Conservation (phyloP, 2,888 invertebrate genomes). For the Electrophaes corylata region DNA sequence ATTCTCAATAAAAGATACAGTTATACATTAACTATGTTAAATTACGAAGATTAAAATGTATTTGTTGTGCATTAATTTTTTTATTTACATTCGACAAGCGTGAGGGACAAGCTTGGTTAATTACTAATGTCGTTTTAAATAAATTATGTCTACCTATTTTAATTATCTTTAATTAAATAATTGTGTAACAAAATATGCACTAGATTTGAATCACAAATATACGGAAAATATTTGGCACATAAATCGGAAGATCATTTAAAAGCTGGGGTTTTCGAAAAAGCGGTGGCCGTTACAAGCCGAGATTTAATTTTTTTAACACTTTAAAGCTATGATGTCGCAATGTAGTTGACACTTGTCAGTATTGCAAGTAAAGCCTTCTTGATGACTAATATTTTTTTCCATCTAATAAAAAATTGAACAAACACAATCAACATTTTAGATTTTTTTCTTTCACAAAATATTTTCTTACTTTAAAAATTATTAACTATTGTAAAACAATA, state of each 20-base stretch:
- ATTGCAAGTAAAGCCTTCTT: too few relatives aligned
- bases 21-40: slow-evolving; percentile 69
- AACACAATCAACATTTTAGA: too few relatives aligned
- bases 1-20: slow-evolving; percentile 75
- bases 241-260: slow-evolving; percentile 45
- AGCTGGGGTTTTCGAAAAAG: slow-evolving; percentile 1
- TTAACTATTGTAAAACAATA: too few relatives aligned
- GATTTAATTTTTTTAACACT: too few relatives aligned
- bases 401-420: too few relatives aligned
- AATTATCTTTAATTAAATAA: slow-evolving; percentile 38
- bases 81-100: slow-evolving; percentile 78
- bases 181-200: slow-evolving; percentile 39
- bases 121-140: slow-evolving; percentile 30
- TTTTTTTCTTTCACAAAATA: too few relatives aligned
- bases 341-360: neutral
- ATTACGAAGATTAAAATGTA: slow-evolving; percentile 59
- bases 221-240: slow-evolving; percentile 65
- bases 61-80: slow-evolving; percentile 69
- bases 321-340: neutral
- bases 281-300: neutral
- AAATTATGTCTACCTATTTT: slow-evolving; percentile 42
- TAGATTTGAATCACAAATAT: slow-evolving; percentile 32
- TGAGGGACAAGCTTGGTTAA: slow-evolving; percentile 75
- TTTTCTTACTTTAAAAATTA: too few relatives aligned
- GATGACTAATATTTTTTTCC: too few relatives aligned